These are phyloP conservation scores for Eupithecia abbreviata DNA, from an alignment of 2,888 invertebrate species.

Conservation along the genomic window DNA sequence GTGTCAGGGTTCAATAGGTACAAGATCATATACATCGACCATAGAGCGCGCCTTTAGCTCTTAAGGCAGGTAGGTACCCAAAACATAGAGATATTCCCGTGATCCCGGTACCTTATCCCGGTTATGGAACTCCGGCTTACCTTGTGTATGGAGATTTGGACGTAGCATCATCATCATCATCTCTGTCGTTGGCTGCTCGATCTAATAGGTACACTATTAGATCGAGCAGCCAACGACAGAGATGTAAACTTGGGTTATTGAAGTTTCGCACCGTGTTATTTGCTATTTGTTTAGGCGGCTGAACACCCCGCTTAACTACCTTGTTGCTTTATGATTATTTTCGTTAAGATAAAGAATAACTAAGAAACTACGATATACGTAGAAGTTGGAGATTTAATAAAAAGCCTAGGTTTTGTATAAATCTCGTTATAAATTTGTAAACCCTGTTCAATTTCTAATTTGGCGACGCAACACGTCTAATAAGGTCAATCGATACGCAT, in stretches of 20 bases:
- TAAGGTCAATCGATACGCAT: background rate
- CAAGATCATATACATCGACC: background rate
- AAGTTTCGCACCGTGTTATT: background rate
- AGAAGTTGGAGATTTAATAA: background rate
- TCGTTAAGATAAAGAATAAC: no score
- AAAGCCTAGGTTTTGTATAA: background rate
- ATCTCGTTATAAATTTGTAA: background rate
- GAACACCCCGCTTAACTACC: background rate
- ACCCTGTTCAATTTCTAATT: background rate
- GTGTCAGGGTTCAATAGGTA: background rate
- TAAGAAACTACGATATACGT: background rate
- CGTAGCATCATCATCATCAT: no score
- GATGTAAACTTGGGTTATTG: background rate
- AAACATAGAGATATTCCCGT: slow-evolving; percentile 38
- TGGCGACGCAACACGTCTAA: background rate
- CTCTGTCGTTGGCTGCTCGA: background rate
- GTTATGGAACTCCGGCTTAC: slow-evolving; percentile 35
- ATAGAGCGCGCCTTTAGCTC: slow-evolving; percentile 1
- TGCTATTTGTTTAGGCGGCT: background rate
- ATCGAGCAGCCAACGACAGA: background rate
- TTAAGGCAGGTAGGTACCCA: slow-evolving; percentile 24
- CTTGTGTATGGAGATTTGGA: slow-evolving; percentile 43
- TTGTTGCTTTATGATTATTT: background rate
- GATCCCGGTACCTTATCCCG: slow-evolving; percentile 25
- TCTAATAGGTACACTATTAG: background rate